Percentiles rank a stretch among this genome's conserved stretches.
Evolutionary conservation across 2,797 vertebrate genomes (phyloP).

Genomic region (Luscinia luscinia): DNA sequence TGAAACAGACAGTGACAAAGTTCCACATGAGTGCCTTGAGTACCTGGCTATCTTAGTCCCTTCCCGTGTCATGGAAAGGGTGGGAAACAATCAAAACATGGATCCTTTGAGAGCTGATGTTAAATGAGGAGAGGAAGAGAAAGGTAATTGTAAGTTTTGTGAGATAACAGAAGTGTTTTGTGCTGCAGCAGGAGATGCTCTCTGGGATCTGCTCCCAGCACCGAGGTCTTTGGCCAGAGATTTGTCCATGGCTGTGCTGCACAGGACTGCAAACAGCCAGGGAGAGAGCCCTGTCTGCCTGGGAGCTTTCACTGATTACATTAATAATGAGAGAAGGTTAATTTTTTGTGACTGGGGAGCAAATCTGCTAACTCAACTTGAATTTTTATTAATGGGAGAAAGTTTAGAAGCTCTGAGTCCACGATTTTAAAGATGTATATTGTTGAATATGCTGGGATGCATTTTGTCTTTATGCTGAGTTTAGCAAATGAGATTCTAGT

Average conservation of each 20-base stretch:
- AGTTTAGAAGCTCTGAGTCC: not conserved
- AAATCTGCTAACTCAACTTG: not conserved
- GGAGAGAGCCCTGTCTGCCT: not conserved
- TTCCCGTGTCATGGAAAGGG: not conserved
- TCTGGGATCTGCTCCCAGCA: not conserved
- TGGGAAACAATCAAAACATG: not conserved
- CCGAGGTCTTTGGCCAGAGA: not conserved
- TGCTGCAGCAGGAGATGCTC: not conserved
- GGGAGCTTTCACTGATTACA: not conserved
- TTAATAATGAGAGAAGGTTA: not conserved
- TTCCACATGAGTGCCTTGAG: not conserved
- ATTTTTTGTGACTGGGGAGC: not conserved
- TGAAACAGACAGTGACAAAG: not conserved
- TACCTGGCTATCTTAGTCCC: not conserved
- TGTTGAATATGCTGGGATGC: not conserved
- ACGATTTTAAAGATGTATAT: not conserved
- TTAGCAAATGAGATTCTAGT: conserved; percentile 45
- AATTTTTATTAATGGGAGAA: not conserved
- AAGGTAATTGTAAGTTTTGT: not conserved
- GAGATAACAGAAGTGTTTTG: not conserved
- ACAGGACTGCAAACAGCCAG: not conserved
- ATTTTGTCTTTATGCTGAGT: conserved; percentile 31
- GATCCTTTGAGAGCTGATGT: not conserved
- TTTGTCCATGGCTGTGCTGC: not conserved
- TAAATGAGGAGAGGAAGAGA: not conserved